A percentile compares a stretch with the other conserved stretches of the same genome.
These are phyloP conservation scores for Ophiothrix spiculata DNA, from an alignment of 35 echinoderm and acorn worm genomes.

Conservation along the genomic window DNA sequence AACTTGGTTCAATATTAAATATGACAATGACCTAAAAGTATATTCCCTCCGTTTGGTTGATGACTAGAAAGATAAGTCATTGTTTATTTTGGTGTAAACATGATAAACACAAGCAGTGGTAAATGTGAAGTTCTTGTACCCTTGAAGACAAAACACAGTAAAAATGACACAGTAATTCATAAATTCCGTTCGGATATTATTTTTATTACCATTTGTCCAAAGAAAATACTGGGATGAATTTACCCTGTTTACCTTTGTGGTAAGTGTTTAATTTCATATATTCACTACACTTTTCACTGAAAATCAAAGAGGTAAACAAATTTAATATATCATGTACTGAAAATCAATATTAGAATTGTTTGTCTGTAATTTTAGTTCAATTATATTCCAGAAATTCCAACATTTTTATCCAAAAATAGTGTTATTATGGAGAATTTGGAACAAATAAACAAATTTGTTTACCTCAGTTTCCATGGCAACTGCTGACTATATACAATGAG, in stretches of 20 bases:
- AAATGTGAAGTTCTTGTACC: background rate
- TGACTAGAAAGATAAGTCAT: conserved; percentile 3
- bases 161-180: background rate
- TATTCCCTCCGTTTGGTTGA: background rate
- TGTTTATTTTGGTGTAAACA: background rate
- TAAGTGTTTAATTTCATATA: no score
- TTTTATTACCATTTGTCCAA: background rate
- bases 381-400: background rate
- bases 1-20: conserved; percentile 38
- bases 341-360: background rate
- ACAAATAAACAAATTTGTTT: background rate
- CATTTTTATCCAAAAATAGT: background rate
- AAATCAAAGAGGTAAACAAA: background rate
- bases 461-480: background rate
- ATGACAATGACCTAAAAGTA: conserved; percentile 13
- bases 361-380: background rate
- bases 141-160: background rate
- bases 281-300: background rate
- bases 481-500: background rate
- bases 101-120: background rate
- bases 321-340: background rate
- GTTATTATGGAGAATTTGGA: background rate
- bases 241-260: no score
- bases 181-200: background rate
- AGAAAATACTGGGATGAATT: no score